Base-by-base conservation (phyloP, 2,888 invertebrate species). In the Aporophyla nigra region DNA sequence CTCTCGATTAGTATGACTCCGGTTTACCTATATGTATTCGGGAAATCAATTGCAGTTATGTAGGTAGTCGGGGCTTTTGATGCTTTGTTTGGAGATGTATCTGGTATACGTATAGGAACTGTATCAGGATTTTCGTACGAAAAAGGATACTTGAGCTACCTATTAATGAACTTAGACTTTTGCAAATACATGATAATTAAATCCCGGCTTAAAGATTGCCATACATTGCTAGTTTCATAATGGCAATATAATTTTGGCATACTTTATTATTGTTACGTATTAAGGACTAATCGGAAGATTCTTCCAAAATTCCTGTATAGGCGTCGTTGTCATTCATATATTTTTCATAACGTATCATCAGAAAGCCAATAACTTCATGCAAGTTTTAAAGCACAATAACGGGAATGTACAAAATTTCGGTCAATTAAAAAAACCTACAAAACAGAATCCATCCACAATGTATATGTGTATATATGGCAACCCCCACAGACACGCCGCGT, bases 1-100 rank as follows among this genome's bases (percentile, higher is more conserved):
- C 93, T 95, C 95, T 92, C 93, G 92, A 93, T 93, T 91, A 92
- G 90, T 91, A 91, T 90, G 90, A 92, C 89, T 91, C 88, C n/a
- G 78, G 76, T 83, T 84, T 87, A 82, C 83, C 88, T 85, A 83
- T 83, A 87, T 83, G 88, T 86, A 86, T 85, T 82, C 65, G 74
- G 86, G 86, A 86, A 87, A 80, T 88, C 83, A 80, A 88, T 90
- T 86, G 81, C 76, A 86, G 81, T 85, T 87, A 81, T 85, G 72
- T 85, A 80, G 66, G 24, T 58, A 49, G 66, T 82, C 77, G 27
- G 33, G 72, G n/a, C 12, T 68, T 74, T 62, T 58, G 6, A 46
- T 33, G 73, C 65, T 63, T 61, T 67, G 56, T 76, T 67, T 19
- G 19, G 49, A n/a, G 5, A 24, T 75, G 24, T 19, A 33, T 46